Evolutionary conservation across 2,797 vertebrate species (phyloP), one percentile per base, ranked within the genome.

Genomic region (Takifugu rubripes): DNA sequence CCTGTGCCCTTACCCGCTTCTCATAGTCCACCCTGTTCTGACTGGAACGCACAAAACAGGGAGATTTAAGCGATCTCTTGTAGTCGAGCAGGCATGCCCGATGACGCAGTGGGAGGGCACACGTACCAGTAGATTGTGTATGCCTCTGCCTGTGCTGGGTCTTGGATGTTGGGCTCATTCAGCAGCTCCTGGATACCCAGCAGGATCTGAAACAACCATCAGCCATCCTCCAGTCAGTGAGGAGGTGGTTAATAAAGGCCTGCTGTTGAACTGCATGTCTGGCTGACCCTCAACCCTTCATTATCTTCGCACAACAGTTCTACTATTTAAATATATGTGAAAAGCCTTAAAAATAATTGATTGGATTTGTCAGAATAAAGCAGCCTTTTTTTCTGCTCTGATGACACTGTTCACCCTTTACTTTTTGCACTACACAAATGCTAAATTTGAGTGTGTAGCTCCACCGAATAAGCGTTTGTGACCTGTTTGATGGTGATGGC

Each of bases 11-110:
- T 72, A 93, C 91, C 33, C 90, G 81, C 80, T 93, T 92, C 77
- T 92, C 90, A 51, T 92, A 93, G 79, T 92, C 92, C 90, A 91
- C 90, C 85, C 90, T 88, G 89, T 93, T 93, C 84, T 93, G 92
- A 87, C 91, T 92, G 75, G 54, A 65, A 77, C 17, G 59, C 7
- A 58, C 7, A 52, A 56, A 0, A 48, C 5, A 56, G 6, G 65
- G 1, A 17, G 15, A 49, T 24, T 64, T 27, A 29, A 52, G 2
- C 6, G 1, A 9, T 3, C 7, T 17, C 17, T 1, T 3, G 15
- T 27, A 17, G 1, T 5, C 25, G 6, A 3, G 36, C 33, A 33
- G 6, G 9, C 8, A 8, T 9, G 11, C 1, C 12, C 10, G 3
- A 40, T 40, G 36, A 10, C 12, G 36, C 36, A 3, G 36, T 8